Percentiles rank a stretch among this genome's conserved stretches.
Conservation (phyloP, 2,797 vertebrate genomes). For the Valencia hispanica region DNA sequence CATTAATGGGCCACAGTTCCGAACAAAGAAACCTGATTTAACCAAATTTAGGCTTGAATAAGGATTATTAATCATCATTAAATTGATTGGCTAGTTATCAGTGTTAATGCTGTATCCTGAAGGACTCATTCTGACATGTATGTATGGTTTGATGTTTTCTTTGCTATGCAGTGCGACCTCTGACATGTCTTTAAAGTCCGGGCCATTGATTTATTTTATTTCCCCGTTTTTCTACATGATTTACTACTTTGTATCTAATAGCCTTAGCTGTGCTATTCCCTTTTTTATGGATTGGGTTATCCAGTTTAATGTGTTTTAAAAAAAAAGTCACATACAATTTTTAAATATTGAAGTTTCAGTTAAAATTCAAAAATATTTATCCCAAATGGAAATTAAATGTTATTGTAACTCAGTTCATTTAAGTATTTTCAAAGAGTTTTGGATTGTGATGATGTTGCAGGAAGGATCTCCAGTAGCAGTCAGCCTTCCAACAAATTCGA, state of each 20-base stretch:
- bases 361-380: not conserved
- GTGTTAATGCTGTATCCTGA: not conserved
- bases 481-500: not conserved
- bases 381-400: not conserved
- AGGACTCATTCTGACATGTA: not conserved
- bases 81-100: not conserved
- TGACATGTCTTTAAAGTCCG: not conserved
- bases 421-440: not conserved
- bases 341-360: not conserved
- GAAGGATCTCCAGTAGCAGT: not conserved
- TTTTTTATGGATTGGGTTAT: not conserved
- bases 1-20: not conserved
- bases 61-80: not conserved
- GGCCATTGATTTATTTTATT: not conserved
- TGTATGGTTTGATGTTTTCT: not conserved
- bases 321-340: not conserved
- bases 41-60: not conserved
- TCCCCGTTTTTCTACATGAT: not conserved
- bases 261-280: not conserved
- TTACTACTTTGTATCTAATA: not conserved
- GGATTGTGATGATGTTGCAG: not conserved
- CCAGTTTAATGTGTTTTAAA: not conserved
- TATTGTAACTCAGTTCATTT: too few species aligned
- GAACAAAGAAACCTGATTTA: not conserved
- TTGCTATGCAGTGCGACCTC: not conserved